phyloP scores from a whole-genome alignment of 2,113 vertebrate genomes.

The Gracilinanus agilis region DNA sequence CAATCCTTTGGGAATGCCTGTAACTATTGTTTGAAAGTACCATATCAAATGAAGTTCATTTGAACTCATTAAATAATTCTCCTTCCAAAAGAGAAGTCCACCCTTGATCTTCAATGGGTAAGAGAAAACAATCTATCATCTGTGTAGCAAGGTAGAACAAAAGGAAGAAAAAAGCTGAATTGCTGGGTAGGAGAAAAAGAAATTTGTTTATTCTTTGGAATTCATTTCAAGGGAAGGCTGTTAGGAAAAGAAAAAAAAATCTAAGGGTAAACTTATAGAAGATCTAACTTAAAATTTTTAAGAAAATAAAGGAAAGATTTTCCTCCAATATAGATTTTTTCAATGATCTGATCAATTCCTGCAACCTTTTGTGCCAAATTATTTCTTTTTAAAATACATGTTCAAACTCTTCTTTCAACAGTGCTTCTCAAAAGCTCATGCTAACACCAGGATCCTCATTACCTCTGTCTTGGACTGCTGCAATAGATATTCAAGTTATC shows the following conservation, averaged over 20 bases:
- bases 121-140: conserved; percentile 7
- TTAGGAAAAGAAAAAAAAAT: not conserved
- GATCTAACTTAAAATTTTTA: too few species aligned
- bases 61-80: conserved; percentile 24
- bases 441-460: too few species aligned
- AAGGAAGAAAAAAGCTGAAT: conserved; percentile 33
- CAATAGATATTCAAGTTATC: too few species aligned
- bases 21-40: not conserved
- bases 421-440: too few species aligned
- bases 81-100: conserved; percentile 2
- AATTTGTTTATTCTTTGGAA: not conserved
- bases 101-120: not conserved
- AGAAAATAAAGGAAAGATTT: too few species aligned
- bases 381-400: too few species aligned
- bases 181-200: conserved; percentile 6
- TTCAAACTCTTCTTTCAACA: too few species aligned
- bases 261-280: not conserved
- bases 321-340: too few species aligned
- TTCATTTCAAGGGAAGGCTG: not conserved
- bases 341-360: too few species aligned
- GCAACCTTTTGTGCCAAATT: too few species aligned
- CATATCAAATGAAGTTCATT: conserved; percentile 4
- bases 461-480: too few species aligned
- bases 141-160: not conserved
- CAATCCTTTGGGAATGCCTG: not conserved